Base-by-base conservation (phyloP, 2,113 vertebrate species). In the Arothron firmamentum region DNA sequence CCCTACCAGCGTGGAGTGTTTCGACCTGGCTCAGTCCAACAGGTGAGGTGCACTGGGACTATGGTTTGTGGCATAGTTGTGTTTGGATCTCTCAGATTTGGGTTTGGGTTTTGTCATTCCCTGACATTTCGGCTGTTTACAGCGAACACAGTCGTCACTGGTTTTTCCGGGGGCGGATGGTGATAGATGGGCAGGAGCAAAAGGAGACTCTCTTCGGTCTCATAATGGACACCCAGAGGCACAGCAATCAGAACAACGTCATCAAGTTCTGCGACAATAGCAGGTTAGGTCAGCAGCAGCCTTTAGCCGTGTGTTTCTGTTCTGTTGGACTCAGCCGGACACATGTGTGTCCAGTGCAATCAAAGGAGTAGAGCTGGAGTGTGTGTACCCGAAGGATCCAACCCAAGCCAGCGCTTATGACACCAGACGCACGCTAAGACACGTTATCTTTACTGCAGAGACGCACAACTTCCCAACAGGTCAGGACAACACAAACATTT, bases 251-350 rank as follows among this genome's bases (percentile, higher is more conserved):
- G 54, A 97, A 97, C 88, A 97, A 95, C 2, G 65, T 97, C 79
- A 95, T 97, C 88, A 94, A 95, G 84, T 97, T 97, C 89, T 93
- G 85, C 6, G 95, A 97, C 85, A 97, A 97, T 88, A 97, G 95
- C 94, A 97, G 95, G 95, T 95, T 1, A 58, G 76, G 13, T 10
- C 20, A n/a, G 19, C 51, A 41, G 57, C 57, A 18, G 48, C 25
- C 23, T 6, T 14, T 3, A 51, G 13, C 43, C 48, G 10, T 50
- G 17, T 46, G 46, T 46, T 18, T 31, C 4, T 67, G 12, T 67
- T 45, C 12, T 1, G 17, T 11, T 17, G 59, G n/a, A 56, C 59
- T 65, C 48, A 18, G 1, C 48, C 14, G 65, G 48, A 52, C 42
- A 23, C 76, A 10, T 67, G 16, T 70, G 28, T 41, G 3, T 66